Base-by-base conservation (phyloP, 2,888 invertebrate species). In the Noctua janthe region DNA sequence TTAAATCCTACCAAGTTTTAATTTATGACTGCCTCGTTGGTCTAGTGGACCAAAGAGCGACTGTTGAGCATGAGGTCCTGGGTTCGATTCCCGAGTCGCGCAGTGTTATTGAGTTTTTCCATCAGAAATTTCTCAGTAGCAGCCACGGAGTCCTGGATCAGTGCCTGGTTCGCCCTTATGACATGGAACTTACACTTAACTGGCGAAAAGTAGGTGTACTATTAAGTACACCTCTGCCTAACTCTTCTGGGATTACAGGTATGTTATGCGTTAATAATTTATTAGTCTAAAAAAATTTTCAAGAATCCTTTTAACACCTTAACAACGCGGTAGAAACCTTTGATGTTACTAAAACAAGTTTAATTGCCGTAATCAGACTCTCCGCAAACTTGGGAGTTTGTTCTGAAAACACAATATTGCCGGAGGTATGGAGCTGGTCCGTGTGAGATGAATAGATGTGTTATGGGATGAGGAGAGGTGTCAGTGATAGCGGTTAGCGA, bases 361-460 rank as follows among this genome's bases (percentile, higher is more conserved):
- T 73, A 86, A 86, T 76, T 86, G 72, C 71, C 29, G 11, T 87
- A 78, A 77, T 74, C 66, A 82, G 54, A 15, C 13, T 64, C 47
- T 35, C 20, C 43, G 23, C 35, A 49, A 82, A 82, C 70, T 86
- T 62, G 56, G 29, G 20, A 54, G 71, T 5, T 73, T 86, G 54
- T 54, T 83, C 43, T 67, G 51, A 77, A 71, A 76, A 74, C 78
- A 86, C 62, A 73, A 83, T 77, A 74, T 87, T 56, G 83, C 71
- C 77, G 35, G 43, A 67, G 83, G 77, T 76, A 49, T 11, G 35
- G 29, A 69, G 17, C 39, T 62, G 54, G 39, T n/a, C 39, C 13
- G 20, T 54, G 47, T 66, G 39, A 54, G 43, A 39, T 62, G 78
- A 64, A 71, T 66, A 86, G 43, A 76, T 67, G 59, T 83, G 54